Percentiles rank a stretch among this genome's conserved stretches.
Conservation (phyloP, 2,113 vertebrate species). For the Ailuropoda melanoleuca region DNA sequence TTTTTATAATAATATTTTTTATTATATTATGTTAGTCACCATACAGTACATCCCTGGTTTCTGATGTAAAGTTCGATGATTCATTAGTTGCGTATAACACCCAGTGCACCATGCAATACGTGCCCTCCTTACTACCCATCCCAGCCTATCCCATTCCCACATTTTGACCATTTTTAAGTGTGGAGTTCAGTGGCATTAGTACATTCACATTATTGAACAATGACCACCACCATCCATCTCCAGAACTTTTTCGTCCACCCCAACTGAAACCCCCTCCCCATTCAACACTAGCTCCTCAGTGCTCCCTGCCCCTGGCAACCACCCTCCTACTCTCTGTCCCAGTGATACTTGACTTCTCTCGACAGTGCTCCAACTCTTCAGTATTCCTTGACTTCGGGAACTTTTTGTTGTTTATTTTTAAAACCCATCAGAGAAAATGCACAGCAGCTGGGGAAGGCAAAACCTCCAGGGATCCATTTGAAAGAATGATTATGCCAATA, state of each 20-base stretch:
- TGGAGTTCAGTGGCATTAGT: neutral
- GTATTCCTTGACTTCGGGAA: slow-evolving; percentile 67
- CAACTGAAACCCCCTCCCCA: neutral
- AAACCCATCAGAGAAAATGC: slow-evolving; percentile 62
- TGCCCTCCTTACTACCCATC: no score
- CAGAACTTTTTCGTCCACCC: neutral
- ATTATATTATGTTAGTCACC: no score
- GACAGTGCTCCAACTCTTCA: slow-evolving; percentile 24
- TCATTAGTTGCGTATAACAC: no score
- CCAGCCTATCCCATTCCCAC: no score
- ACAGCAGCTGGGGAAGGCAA: slow-evolving; percentile 72
- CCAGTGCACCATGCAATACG: no score
- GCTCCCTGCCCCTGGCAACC: neutral
- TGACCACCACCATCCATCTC: neutral
- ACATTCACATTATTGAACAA: no score
- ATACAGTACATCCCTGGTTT: no score
- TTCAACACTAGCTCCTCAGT: neutral
- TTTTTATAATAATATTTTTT: neutral
- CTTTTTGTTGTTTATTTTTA: slow-evolving; percentile 59
- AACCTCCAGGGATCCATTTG: slow-evolving; percentile 65
- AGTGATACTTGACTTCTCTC: slow-evolving; percentile 23
- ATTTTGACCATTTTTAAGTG: neutral
- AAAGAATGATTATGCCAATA: slow-evolving; percentile 80
- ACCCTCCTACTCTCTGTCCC: neutral
- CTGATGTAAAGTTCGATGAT: no score